Conservation (phyloP, 1,140 invertebrate species). For the Brachionus calyciflorus region DNA sequence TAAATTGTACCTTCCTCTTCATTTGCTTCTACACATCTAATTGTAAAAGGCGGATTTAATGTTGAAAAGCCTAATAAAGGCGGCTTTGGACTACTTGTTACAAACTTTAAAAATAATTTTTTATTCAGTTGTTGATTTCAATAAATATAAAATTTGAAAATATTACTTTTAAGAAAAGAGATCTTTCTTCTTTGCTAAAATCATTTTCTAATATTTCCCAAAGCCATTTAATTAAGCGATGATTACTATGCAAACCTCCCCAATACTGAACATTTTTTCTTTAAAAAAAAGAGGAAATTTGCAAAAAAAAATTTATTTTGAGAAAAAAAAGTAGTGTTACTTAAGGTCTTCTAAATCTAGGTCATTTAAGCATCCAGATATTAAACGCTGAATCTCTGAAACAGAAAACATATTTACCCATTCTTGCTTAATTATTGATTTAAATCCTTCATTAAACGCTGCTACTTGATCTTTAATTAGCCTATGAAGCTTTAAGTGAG, state of each 20-base stretch:
- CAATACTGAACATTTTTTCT: conserved; percentile 91
- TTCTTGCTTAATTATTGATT: conserved; percentile 87
- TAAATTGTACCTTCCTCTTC: conserved; percentile 75
- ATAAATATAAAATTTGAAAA: background rate
- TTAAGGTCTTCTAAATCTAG: conserved; percentile 85
- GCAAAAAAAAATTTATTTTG: background rate
- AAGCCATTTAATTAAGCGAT: conserved; percentile 93
- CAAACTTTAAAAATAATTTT: conserved; percentile 71
- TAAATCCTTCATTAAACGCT: conserved; percentile 91
- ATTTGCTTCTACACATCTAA: conserved; percentile 95
- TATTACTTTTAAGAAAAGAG: conserved; percentile 80
- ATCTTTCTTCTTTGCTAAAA: conserved; percentile 83
- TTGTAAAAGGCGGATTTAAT: conserved; percentile 95
- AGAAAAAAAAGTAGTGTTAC: conserved; percentile 44
- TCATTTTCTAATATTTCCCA: conserved; percentile 97
- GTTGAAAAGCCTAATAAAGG: conserved; percentile 94
- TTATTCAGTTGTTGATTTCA: too few species aligned
- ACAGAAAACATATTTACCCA: conserved; percentile 94
- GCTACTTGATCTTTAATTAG: conserved; percentile 83
- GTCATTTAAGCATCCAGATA: conserved; percentile 62
- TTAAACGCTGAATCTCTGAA: conserved; percentile 74
- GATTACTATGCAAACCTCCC: conserved; percentile 97
- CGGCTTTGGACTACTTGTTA: conserved; percentile 96
- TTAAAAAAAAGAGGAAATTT: conserved; percentile 47
- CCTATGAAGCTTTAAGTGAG: conserved; percentile 92